Conservation (phyloP, 2,888 invertebrate genomes). For the Alloplasta piceator region DNA sequence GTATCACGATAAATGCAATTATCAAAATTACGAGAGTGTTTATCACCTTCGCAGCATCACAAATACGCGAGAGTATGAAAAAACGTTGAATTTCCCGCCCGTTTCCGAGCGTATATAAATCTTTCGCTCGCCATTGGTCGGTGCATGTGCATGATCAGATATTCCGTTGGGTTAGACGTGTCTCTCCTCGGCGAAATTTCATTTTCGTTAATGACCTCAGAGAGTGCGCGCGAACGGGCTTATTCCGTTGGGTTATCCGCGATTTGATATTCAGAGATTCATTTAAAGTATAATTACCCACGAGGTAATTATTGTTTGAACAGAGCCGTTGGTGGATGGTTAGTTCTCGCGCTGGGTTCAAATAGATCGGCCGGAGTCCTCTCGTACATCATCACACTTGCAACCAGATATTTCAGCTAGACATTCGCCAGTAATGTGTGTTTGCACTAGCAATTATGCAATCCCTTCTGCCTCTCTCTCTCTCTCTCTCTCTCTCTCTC, state of each 20-base stretch:
- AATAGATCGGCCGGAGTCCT: background rate
- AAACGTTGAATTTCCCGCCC: too few relatives aligned
- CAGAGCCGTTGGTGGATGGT: background rate
- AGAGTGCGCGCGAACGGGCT: background rate
- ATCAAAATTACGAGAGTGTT: too few relatives aligned
- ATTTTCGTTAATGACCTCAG: conserved; percentile 7
- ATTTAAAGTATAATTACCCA: conserved; percentile 11
- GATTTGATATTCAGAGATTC: background rate
- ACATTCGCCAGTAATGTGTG: conserved; percentile 14
- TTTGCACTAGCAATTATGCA: conserved; percentile 27
- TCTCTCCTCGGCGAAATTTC: background rate
- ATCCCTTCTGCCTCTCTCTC: conserved; percentile 18
- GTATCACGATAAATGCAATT: too few relatives aligned
- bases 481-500: conserved; percentile 31
- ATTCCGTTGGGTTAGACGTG: background rate
- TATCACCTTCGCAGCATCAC: too few relatives aligned
- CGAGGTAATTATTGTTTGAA: conserved; percentile 13
- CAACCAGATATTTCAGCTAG: conserved; percentile 7
- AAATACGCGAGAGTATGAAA: too few relatives aligned
- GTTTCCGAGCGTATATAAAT: too few relatives aligned
- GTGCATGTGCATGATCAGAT: background rate
- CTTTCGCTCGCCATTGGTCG: too few relatives aligned
- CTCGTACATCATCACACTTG: conserved; percentile 42
- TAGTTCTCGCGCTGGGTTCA: background rate
- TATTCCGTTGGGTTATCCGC: background rate